A percentile compares a stretch with the other conserved stretches of the same genome.
Conservation (phyloP, 2,888 invertebrate species). For the Tortricodes alternella region DNA sequence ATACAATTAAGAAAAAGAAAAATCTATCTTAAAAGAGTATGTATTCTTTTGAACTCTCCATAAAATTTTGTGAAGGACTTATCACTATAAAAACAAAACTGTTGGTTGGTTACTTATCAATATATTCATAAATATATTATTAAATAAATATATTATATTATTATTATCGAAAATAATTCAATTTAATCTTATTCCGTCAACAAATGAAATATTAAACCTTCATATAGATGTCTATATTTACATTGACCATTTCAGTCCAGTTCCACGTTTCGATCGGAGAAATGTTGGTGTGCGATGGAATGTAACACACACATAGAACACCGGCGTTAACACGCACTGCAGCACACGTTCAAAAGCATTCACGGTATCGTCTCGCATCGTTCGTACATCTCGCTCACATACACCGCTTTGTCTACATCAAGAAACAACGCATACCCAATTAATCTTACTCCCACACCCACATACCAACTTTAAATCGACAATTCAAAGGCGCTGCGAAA, state of each 20-base stretch:
- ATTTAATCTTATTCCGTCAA: neutral
- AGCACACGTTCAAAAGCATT: slow-evolving; percentile 15
- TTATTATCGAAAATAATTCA: too few relatives aligned
- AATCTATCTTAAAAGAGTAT: too few relatives aligned
- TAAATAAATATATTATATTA: too few relatives aligned
- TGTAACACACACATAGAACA: slow-evolving; percentile 21
- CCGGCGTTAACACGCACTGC: neutral
- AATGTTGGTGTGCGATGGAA: slow-evolving; percentile 19
- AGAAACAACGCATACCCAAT: slow-evolving; percentile 9
- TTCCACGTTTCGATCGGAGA: slow-evolving; percentile 21
- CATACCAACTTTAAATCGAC: neutral
- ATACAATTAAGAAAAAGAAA: too few relatives aligned
- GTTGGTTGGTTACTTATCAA: too few relatives aligned
- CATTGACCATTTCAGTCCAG: slow-evolving; percentile 4
- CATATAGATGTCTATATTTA: slow-evolving; percentile 5
- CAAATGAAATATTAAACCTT: neutral
- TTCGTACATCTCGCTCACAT: slow-evolving; percentile 27
- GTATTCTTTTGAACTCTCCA: too few relatives aligned
- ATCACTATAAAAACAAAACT: too few relatives aligned
- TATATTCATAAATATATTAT: too few relatives aligned
- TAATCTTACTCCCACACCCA: slow-evolving; percentile 20
- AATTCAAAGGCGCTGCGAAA: slow-evolving; percentile 9
- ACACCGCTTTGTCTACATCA: neutral
- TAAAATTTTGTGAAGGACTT: too few relatives aligned
- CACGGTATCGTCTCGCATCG: slow-evolving; percentile 13